These are phyloP conservation scores for Spilarctia lutea DNA, from an alignment of 2,888 invertebrate genomes.

Conservation along the genomic window DNA sequence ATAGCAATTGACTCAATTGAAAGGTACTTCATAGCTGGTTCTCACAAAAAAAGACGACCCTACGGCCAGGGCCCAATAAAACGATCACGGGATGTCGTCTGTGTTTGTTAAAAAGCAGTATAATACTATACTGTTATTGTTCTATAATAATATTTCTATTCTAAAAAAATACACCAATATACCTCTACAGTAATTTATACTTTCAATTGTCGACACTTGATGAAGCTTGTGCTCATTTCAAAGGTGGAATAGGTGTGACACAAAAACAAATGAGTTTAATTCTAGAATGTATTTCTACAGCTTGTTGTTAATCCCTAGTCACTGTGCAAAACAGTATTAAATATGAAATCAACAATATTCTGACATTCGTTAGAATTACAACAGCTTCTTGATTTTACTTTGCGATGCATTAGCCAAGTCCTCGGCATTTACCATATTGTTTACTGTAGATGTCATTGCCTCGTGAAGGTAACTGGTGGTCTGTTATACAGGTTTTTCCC, in stretches of 20 bases:
- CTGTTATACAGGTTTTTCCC: too few relatives aligned
- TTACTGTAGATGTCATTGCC: background rate
- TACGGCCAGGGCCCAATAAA: background rate
- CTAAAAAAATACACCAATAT: background rate
- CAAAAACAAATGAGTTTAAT: too few relatives aligned
- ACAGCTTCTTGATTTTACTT: background rate
- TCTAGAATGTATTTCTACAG: too few relatives aligned
- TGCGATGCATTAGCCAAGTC: background rate
- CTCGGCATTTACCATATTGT: background rate
- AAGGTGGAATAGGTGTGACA: too few relatives aligned
- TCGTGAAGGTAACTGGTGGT: background rate
- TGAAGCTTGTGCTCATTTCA: too few relatives aligned
- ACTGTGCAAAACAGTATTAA: too few relatives aligned
- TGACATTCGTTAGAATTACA: background rate
- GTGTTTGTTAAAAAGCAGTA: background rate
- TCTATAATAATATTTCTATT: background rate
- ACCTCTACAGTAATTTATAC: too few relatives aligned
- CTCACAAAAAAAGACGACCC: background rate
- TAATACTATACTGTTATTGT: background rate
- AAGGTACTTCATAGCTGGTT: background rate
- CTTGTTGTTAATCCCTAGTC: background rate
- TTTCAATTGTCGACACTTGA: too few relatives aligned
- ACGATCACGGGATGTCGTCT: background rate
- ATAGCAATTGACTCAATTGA: background rate
- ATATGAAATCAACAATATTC: background rate